These are phyloP conservation scores for Heliconius erato DNA, from an alignment of 2,888 invertebrate genomes.

Conservation along the genomic window DNA sequence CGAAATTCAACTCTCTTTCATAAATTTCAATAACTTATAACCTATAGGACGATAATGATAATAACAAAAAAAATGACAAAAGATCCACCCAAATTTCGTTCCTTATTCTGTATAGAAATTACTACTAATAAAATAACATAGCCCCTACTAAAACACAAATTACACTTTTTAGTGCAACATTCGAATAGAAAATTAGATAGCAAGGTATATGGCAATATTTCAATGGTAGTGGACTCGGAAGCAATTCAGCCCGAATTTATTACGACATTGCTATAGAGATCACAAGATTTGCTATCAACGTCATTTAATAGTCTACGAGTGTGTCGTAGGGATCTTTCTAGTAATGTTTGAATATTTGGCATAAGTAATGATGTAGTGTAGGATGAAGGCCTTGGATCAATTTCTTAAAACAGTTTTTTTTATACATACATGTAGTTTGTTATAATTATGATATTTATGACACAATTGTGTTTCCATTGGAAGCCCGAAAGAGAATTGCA, in stretches of 20 bases:
- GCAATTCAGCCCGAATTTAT: conserved; percentile 76
- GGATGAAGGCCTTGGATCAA: too few relatives aligned
- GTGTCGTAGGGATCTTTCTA: conserved; percentile 4
- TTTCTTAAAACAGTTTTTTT: not conserved
- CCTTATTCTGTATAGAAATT: not conserved
- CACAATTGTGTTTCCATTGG: not conserved
- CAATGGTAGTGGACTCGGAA: conserved; percentile 72
- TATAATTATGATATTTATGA: not conserved
- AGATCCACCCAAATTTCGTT: not conserved
- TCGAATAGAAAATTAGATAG: conserved; percentile 40
- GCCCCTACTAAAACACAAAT: not conserved
- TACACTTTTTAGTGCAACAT: conserved; percentile 11
- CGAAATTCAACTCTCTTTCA: too few relatives aligned
- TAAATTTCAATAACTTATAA: too few relatives aligned
- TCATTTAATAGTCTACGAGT: conserved; percentile 44
- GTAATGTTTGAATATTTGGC: conserved; percentile 25
- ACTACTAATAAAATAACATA: not conserved
- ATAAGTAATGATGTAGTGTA: not conserved
- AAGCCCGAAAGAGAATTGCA: not conserved
- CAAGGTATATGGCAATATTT: conserved; percentile 69
- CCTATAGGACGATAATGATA: too few relatives aligned
- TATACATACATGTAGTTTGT: not conserved
- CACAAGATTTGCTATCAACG: conserved; percentile 50
- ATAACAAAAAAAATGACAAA: too few relatives aligned
- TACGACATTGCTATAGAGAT: conserved; percentile 54